A percentile compares a stretch with the other conserved stretches of the same genome.
Conservation (phyloP, 23 tunicate species). For the Diplosoma virens region DNA sequence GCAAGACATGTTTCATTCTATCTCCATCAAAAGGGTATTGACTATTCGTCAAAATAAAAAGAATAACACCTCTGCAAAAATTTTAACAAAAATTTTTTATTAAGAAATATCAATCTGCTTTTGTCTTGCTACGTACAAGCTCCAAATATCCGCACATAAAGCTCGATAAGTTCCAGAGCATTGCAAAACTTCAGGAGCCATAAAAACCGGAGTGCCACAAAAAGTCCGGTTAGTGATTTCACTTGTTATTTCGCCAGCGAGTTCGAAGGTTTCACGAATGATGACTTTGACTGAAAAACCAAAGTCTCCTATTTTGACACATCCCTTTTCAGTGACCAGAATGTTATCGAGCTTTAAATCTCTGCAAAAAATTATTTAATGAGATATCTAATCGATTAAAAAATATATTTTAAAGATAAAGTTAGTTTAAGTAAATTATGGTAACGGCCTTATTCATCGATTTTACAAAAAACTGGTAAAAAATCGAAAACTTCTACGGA, state of each 20-base stretch:
- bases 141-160: conserved; percentile 17
- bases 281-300: conserved; percentile 30
- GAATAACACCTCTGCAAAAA: conserved; percentile 15
- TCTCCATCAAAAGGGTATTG: conserved; percentile 20
- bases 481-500: too few species aligned
- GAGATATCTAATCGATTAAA: background rate
- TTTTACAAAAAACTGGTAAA: too few species aligned
- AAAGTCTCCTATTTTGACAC: conserved; percentile 9
- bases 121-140: conserved; percentile 1
- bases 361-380: background rate
- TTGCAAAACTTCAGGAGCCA: conserved; percentile 19
- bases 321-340: background rate
- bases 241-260: background rate
- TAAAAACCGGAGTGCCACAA: conserved; percentile 25
- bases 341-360: conserved; percentile 22
- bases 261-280: background rate
- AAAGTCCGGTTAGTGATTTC: background rate
- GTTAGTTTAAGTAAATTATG: too few species aligned
- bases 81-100: background rate
- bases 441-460: too few species aligned
- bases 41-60: background rate
- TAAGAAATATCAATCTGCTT: background rate
- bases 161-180: background rate
- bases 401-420: too few species aligned
- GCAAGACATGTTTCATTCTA: conserved; percentile 5